phyloP scores from a whole-genome alignment of 2,888 invertebrate species.

The Aleiodes alternator region DNA sequence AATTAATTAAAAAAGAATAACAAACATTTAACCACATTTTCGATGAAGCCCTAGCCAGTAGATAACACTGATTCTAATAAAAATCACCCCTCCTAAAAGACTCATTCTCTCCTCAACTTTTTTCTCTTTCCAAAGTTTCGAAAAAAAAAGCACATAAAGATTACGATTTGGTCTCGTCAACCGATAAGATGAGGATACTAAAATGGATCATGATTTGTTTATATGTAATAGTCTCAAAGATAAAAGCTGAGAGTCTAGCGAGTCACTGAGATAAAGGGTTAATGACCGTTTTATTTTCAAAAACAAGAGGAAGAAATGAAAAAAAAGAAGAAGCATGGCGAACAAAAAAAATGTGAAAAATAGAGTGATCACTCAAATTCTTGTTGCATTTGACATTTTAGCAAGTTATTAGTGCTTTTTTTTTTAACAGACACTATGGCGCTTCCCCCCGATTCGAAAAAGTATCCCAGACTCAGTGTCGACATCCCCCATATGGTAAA shows the following conservation, averaged over 20 bases:
- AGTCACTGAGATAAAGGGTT: conserved; percentile 67
- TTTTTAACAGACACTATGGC: conserved; percentile 18
- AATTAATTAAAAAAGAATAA: background rate
- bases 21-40: too few species aligned
- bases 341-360: background rate
- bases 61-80: background rate
- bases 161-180: conserved; percentile 31
- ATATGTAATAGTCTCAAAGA: conserved; percentile 55
- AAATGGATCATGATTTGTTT: conserved; percentile 55
- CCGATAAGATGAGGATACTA: conserved; percentile 46
- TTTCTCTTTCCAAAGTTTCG: background rate
- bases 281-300: conserved; percentile 61
- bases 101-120: too few species aligned
- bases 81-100: too few species aligned
- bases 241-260: conserved; percentile 52
- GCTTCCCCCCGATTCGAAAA: background rate
- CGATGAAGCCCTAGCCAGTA: too few species aligned
- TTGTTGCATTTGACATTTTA: background rate
- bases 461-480: conserved; percentile 9
- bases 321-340: background rate
- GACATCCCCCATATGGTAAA: conserved; percentile 53
- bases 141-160: conserved; percentile 33
- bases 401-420: background rate
- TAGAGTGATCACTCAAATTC: background rate
- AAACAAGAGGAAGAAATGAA: background rate